Conservation (phyloP, 92 coral and sea anemone species). For the Hydrozoanthus gracilis region DNA sequence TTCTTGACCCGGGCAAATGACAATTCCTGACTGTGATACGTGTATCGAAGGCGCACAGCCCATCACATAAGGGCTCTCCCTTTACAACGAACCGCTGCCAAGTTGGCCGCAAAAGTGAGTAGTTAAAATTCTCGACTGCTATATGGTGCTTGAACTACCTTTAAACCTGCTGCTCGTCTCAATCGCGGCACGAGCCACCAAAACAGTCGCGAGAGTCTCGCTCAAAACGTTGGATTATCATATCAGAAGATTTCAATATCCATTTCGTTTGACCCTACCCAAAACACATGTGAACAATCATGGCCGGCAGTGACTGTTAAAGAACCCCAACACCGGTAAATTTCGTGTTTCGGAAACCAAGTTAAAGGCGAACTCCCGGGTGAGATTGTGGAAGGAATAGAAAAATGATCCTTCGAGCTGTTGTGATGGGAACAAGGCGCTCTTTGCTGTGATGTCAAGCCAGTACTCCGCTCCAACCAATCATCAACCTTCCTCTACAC, state of each 20-base stretch:
- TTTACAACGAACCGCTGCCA: constrained; percentile 36
- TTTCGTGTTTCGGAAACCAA: constrained; percentile 40
- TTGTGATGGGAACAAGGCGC: constrained; percentile 75
- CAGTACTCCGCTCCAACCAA: constrained; percentile 46
- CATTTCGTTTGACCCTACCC: constrained; percentile 33
- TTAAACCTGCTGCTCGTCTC: constrained; percentile 29
- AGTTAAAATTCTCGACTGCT: constrained; percentile 24
- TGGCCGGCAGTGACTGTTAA: constrained; percentile 18
- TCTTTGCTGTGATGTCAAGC: constrained; percentile 66
- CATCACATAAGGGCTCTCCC: constrained; percentile 69
- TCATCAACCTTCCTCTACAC: constrained; percentile 29
- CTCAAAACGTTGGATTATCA: constrained; percentile 21
- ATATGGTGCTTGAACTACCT: constrained; percentile 44
- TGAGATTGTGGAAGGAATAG: constrained; percentile 33
- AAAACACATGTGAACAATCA: constrained; percentile 41
- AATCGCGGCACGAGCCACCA: constrained; percentile 42
- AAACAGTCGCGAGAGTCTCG: constrained; percentile 39
- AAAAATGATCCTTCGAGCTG: constrained; percentile 61
- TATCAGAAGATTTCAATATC: constrained; percentile 6
- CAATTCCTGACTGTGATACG: constrained; percentile 99
- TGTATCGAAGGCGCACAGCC: constrained; percentile 99
- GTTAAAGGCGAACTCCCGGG: constrained; percentile 3
- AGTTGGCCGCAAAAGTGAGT: constrained; percentile 24
- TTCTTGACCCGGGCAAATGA: constrained; percentile 68
- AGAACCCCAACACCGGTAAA: constrained; percentile 40